Evolutionary conservation across 2,113 vertebrate species (phyloP), one percentile per base, ranked within the genome.

Genomic region (Chaenogobius annularis): DNA sequence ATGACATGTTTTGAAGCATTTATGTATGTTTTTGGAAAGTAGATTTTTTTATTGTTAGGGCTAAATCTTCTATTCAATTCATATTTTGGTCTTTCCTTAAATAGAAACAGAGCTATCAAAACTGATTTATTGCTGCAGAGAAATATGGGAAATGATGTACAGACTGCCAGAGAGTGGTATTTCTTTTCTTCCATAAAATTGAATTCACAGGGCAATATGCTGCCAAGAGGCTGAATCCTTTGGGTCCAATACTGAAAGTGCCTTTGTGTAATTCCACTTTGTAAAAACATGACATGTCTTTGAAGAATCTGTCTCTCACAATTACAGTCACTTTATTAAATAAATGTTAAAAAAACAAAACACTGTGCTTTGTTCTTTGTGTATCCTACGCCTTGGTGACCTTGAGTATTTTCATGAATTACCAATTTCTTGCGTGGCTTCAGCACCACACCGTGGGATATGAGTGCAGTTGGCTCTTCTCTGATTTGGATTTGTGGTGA

Each of bases 401-500:
- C n/a, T n/a, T 40, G 1, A 40, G 35, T 20, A 40, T 63, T 35
- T 63, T 2, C 35, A 35, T 31, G 52, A 37, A 81, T 81, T 87
- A 93, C 93, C 93, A 83, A 86, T 86, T 79, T 87, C 87, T 69
- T 82, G 75, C 8, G 80, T 68, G 20, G 54, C 81, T 62, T 91
- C 87, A 54, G 87, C 79, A 55, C 95, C 95, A 8, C 97, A 99
- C 85, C 95, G 95, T 10, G 97, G 95, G 88, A 99, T 96, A 86
- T 96, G 95, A 72, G 95, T 97, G 85, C 97, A 99, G 90, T 95
- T 96, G 84, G 95, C 96, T 66, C 90, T 92, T 71, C 95, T 95
- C 84, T 95, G 94, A 78, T 95, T 95, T 50, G 96, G 95, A 85
- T 98, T 95, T 72, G 93, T 95, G 64, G 96, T 99, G 91, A 98